Base-by-base conservation (phyloP, 2,113 vertebrate species). In the Xenopus borealis region DNA sequence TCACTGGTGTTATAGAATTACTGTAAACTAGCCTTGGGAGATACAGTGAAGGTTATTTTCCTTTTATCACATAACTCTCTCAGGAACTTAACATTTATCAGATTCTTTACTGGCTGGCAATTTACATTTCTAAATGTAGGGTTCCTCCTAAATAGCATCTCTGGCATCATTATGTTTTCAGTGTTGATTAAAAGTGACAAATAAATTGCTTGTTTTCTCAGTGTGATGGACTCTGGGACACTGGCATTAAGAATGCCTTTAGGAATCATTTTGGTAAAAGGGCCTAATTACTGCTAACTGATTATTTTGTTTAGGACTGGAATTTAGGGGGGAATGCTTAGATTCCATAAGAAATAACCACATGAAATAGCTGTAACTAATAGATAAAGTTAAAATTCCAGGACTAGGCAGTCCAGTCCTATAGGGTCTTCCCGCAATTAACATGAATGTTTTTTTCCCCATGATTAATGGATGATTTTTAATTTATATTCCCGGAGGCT, bases 1-100 rank as follows among this genome's bases (percentile, higher is more conserved):
- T 88, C 27, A 4, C 83, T 84, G 76, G 79, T 79, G 86, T 85
- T 89, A 86, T 93, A 87, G 85, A 82, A 86, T 91, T 89, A 91
- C 88, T 88, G 83, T 84, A 81, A 87, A 85, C 80, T 0, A 23
- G 79, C 81, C 80, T 80, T 75, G 80, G 82, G 82, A 86, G 81
- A 87, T 87, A 81, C 72, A 81, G 79, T 80, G 82, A 82, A 80
- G 82, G 85, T 85, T 83, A 77, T 81, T 80, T 63, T 40, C 33
- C 82, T 85, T 85, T 85, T 81, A 79, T 78, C 77, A 78, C 79
- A 81, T 75, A 83, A 89, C 81, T 86, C 71, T 11, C 79, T 88
- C 19, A 62, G 18, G 16, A 57, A 30, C 19, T n/a, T 13, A 66
- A 50, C 53, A 58, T 27, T 52, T 52, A 57, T 52, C 52, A 66